Base-by-base conservation (phyloP, 1,140 invertebrate species). In the Steinernema feltiae region DNA sequence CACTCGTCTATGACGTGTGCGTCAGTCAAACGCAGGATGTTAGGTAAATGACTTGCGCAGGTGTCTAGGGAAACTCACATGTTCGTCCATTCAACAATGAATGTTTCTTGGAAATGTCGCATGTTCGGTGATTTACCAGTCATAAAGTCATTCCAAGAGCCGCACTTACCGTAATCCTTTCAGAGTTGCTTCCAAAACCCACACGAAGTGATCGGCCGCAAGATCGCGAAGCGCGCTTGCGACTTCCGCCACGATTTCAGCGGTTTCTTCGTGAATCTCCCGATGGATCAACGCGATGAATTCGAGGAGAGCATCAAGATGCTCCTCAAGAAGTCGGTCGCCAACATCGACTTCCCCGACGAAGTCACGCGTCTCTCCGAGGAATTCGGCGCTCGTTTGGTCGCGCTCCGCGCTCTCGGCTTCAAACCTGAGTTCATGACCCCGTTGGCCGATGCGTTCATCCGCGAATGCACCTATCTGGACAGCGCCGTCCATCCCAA, bases 351-450 rank as follows among this genome's bases (percentile, higher is more conserved):
- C 48, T 83, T 79, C 70, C 18, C 78, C 12, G 83, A 84, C 29
- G 83, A 84, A 76, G 81, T 83, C 70, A 31, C 75, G 77, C 27
- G 77, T 29, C 17, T 84, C 32, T 41, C 83, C 21, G 71, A 74
- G 32, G 83, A 84, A 30, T 86, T 86, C 48, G 83, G 83, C 1
- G 29, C 76, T 27, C 53, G 73, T 12, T 78, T 77, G 32, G 83
- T 86, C 1, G 41, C 70, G 1, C 79, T 75, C 29, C 75, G 83
- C 17, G 3, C 71, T 21, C 24, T 73, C 7, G 83, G 85, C 30
- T 84, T 84, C 77, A 86, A 84, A 76, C 78, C 83, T 24, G 83
- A 84, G 48, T 85, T 86, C 69, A 85, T 86, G 69, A 69, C 85
- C 17, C 32, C 75, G 1, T 24, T 84, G n/a, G 83, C 83, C 27